These are phyloP conservation scores for Platichthys flesus DNA, from an alignment of 2,113 vertebrate genomes.

Conservation along the genomic window DNA sequence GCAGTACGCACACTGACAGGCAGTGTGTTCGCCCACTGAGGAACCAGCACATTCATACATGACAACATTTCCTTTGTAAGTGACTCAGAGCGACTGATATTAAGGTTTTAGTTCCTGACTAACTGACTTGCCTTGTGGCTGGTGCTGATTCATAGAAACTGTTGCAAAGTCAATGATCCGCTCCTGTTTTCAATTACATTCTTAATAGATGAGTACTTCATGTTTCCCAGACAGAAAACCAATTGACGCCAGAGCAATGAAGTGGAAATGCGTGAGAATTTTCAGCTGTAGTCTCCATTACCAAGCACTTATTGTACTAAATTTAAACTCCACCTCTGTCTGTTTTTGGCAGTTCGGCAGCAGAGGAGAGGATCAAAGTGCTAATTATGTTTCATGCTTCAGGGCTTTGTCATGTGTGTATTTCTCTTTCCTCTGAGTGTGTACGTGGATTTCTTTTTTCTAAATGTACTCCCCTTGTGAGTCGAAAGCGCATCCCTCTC, in stretches of 20 bases:
- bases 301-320: conserved; percentile 33
- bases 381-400: conserved; percentile 47
- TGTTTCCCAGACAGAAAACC: not conserved
- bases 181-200: not conserved
- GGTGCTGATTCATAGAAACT: conserved; percentile 25
- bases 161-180: not conserved
- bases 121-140: not conserved
- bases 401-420: conserved; percentile 3
- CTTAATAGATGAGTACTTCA: conserved; percentile 1
- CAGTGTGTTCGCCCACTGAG: not conserved
- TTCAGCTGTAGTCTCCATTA: conserved; percentile 24
- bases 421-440: conserved; percentile 11
- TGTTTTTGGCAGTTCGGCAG: conserved; percentile 38
- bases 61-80: not conserved
- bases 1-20: not conserved
- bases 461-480: conserved; percentile 26
- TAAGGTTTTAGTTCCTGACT: not conserved
- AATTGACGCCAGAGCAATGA: not conserved
- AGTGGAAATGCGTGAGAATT: conserved; percentile 3
- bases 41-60: not conserved
- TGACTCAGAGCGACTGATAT: conserved; percentile 7
- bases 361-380: conserved; percentile 47
- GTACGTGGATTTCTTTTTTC: not conserved
- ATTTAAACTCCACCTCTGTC: conserved; percentile 36
- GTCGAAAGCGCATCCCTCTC: conserved; percentile 19